A percentile compares a stretch with the other conserved stretches of the same genome.
phyloP scores from a whole-genome alignment of 2,113 vertebrate genomes.

The Galeopterus variegatus region DNA sequence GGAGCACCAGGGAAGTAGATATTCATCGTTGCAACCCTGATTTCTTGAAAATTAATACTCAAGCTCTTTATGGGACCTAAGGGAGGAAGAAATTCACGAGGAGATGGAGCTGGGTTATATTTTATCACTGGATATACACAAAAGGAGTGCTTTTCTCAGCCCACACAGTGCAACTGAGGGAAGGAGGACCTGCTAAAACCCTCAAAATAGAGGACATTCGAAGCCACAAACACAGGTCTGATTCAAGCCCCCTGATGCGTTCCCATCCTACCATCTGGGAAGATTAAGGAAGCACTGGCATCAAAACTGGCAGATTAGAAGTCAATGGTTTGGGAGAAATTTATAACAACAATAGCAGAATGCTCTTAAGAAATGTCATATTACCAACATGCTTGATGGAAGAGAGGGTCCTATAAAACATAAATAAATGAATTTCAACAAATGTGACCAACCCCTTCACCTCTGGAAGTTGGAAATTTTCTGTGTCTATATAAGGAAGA shows the following conservation, averaged over 20 bases:
- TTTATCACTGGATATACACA: neutral
- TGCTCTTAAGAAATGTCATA: neutral
- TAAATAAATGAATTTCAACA: neutral
- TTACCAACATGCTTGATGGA: neutral
- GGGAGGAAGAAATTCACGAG: neutral
- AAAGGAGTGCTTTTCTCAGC: too few species aligned
- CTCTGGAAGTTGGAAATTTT: neutral
- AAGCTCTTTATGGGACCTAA: accelerated
- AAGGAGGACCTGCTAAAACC: neutral
- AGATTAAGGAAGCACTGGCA: too few species aligned
- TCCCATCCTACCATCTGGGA: neutral
- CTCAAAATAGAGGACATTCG: neutral
- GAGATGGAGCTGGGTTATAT: neutral
- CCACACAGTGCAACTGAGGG: too few species aligned
- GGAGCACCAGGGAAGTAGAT: neutral
- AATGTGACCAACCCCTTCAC: neutral
- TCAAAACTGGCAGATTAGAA: neutral
- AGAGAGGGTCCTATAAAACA: neutral
- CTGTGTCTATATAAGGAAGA: neutral
- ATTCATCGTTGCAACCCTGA: too few species aligned
- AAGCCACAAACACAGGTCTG: neutral
- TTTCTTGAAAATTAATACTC: neutral
- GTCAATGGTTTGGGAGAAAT: neutral
- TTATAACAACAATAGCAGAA: neutral
- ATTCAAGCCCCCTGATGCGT: too few species aligned